Percentiles rank a stretch among this genome's conserved stretches.
Evolutionary conservation across 2,113 vertebrate genomes (phyloP).

Genomic region (Clarias batrachus): DNA sequence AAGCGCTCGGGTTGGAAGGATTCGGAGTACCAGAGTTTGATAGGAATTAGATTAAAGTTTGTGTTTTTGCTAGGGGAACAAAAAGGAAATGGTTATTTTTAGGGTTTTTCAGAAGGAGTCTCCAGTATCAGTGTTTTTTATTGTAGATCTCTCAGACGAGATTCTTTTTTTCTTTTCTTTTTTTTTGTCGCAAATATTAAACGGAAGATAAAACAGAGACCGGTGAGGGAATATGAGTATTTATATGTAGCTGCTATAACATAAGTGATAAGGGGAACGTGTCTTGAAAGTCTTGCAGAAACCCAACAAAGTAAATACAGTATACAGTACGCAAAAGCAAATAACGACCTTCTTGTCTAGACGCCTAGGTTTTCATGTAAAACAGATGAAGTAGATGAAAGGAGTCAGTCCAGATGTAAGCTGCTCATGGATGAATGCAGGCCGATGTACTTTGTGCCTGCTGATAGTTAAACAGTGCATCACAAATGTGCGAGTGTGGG

Average conservation of each 20-base stretch:
- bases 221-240: not conserved
- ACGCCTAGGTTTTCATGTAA: not conserved
- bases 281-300: not conserved
- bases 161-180: not conserved
- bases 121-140: not conserved
- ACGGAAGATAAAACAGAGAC: not conserved
- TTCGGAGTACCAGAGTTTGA: not conserved
- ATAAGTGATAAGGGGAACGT: not conserved
- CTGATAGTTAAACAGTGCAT: conserved; percentile 20
- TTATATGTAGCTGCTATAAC: not conserved
- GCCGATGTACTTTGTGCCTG: conserved; percentile 12
- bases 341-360: not conserved
- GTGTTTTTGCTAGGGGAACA: not conserved
- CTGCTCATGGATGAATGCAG: conserved; percentile 7
- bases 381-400: not conserved
- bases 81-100: not conserved
- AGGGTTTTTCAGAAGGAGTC: not conserved
- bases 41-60: not conserved
- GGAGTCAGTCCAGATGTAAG: conserved; percentile 15
- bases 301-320: not conserved
- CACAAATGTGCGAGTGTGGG: conserved; percentile 4
- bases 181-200: not conserved
- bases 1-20: conserved; percentile 15
- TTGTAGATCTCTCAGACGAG: not conserved
- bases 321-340: not conserved